A percentile compares a stretch with the other conserved stretches of the same genome.
Conservation (phyloP, 2,888 invertebrate genomes). For the Smittia sp. region DNA sequence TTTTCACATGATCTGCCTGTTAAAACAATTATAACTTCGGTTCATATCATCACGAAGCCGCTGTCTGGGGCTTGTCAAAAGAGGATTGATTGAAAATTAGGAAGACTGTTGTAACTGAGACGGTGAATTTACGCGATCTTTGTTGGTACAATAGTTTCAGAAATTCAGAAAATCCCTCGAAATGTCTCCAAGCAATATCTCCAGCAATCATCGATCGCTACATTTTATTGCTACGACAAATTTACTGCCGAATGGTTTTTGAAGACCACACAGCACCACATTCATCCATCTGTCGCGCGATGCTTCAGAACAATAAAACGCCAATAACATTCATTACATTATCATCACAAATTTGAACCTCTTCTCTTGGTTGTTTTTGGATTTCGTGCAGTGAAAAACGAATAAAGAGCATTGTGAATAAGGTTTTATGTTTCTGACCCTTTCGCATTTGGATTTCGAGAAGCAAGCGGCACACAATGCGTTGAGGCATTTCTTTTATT, state of each 20-base stretch:
- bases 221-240: not conserved
- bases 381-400: conserved; percentile 3
- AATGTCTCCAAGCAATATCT: not conserved
- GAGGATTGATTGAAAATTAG: not conserved
- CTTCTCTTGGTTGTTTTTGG: not conserved
- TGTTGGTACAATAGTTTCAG: too few relatives aligned
- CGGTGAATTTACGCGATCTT: too few relatives aligned
- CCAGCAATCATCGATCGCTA: not conserved
- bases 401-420: not conserved
- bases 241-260: not conserved
- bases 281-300: conserved; percentile 24
- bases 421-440: conserved; percentile 12
- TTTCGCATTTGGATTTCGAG: conserved; percentile 4
- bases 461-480: not conserved
- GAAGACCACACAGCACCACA: conserved; percentile 27
- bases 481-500: not conserved
- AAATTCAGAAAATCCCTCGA: too few relatives aligned
- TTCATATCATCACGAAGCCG: conserved; percentile 13
- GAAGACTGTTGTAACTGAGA: not conserved
- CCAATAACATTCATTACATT: conserved; percentile 29
- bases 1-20: conserved; percentile 3
- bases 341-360: conserved; percentile 35
- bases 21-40: conserved; percentile 8
- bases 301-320: conserved; percentile 28
- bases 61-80: not conserved